Evolutionary conservation across 2,113 vertebrate species (phyloP), one percentile per base, ranked within the genome.

Genomic region (Anguilla rostrata): DNA sequence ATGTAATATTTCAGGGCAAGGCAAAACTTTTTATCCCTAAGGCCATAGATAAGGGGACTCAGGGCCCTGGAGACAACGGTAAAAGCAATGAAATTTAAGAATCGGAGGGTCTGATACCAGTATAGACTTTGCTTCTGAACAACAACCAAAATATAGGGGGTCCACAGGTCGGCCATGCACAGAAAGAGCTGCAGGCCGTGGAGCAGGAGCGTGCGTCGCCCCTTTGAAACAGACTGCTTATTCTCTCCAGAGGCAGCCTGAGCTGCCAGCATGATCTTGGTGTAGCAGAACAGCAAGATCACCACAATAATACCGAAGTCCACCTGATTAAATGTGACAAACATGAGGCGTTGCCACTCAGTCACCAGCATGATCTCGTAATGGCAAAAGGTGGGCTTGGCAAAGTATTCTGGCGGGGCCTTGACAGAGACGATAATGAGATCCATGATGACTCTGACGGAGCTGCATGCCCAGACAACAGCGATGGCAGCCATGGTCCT

Each of bases 141-240:
- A 34, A 85, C 22, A 26, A n/a, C 5, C 84, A 91, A 89, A 57
- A 90, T 89, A n/a, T n/a, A n/a, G n/a, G 88, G 88, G 15, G 87
- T 88, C 40, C 88, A 80, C 26, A 91, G 82, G 43, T 91, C 90
- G 1, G 78, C 40, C 1, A 90, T 87, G 53, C 89, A 90, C 5
- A 93, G 78, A 8, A 90, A n/a, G 20, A 93, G 89, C 89, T 93
- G 92, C 46, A 93, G 8, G 16, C 88, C 88, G 41, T 93, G 92
- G 53, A 93, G 86, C 15, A 89, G 86, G n/a, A 93, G 71, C 0
- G 92, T 93, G 22, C 85, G 89, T 12, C 85, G 85, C 29, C 88
- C 91, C 81, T 92, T 92, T 5, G 86, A 86, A 18, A 87, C 88
- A 1, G 89, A 89, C 3, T 84, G 63, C 14, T 87, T 86, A 29